Base-by-base conservation (phyloP, 2,888 invertebrate species). In the Melipona beecheii region DNA sequence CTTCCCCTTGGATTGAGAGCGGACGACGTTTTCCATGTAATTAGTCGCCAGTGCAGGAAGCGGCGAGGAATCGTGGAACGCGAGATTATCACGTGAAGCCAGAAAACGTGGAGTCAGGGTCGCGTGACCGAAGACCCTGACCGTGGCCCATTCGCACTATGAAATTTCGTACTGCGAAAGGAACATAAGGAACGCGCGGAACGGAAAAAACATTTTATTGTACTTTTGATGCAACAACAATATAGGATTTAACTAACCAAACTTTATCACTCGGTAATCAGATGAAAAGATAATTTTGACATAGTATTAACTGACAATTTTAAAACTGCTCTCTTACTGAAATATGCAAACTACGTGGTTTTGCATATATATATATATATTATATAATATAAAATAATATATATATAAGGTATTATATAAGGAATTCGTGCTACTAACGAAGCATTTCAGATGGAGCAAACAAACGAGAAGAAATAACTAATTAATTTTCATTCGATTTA, bases 51-150 rank as follows among this genome's bases (percentile, higher is more conserved):
- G 27, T 49, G 56, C 72, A 56, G 50, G 58, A 74, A 68, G 49
- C n/a, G 65, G 49, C 81, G 78, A 36, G 72, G 86, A 81, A 84
- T 76, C 68, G 71, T 70, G 84, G 66, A 77, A 83, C 62, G 75
- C 54, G 81, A 75, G 78, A 81, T 73, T 31, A 81, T 85, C 85
- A 65, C 86, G 82, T 71, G 81, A 90, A 82, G 84, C 81, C 85
- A 77, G 75, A 78, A 81, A 87, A 89, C 79, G 81, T 78, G 73
- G 79, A 90, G 87, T 86, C 88, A 89, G 88, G 88, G 87, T 91
- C 90, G 90, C 90, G 89, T 91, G 90, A 92, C 88, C 85, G 79
- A 84, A 54, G 87, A 89, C 89, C 91, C 85, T 90, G 91, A 90
- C 89, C 89, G 83, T 87, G 87, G 87, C 84, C 87, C 90, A 89